phyloP scores from a whole-genome alignment of 2,888 invertebrate species.

The Brachypalpus laphriformis region DNA sequence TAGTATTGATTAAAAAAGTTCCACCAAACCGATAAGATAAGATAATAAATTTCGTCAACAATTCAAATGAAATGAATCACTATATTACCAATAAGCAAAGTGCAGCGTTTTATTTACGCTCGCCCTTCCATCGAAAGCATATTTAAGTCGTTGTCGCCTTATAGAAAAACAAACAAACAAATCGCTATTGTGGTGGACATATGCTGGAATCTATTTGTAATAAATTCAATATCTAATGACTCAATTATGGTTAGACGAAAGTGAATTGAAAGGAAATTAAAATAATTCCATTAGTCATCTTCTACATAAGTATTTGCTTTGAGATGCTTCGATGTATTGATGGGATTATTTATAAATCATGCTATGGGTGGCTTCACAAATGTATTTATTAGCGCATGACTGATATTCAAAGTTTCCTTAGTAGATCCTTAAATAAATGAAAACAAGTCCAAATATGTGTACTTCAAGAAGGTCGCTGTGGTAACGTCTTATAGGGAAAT shows the following conservation, averaged over 20 bases:
- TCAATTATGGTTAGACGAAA: background rate
- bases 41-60: slow-evolving; percentile 7
- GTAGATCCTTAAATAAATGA: no score
- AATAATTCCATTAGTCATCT: background rate
- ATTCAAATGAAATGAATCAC: background rate
- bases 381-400: no score
- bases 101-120: background rate
- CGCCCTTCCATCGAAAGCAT: background rate
- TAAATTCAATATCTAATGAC: background rate
- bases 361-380: no score
- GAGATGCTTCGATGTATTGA: background rate
- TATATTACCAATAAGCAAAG: background rate
- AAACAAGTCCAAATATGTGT: no score
- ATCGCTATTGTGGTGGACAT: no score
- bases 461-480: no score
- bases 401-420: no score
- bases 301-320: no score
- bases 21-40: slow-evolving; percentile 21
- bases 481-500: no score
- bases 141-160: background rate
- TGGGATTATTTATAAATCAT: no score
- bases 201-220: no score
- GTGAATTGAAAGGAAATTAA: background rate
- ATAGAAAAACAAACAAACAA: no score
- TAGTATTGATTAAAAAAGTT: background rate